A percentile compares a stretch with the other conserved stretches of the same genome.
phyloP scores from a whole-genome alignment of 2,888 invertebrate genomes.

The Habrosyne pyritoides region DNA sequence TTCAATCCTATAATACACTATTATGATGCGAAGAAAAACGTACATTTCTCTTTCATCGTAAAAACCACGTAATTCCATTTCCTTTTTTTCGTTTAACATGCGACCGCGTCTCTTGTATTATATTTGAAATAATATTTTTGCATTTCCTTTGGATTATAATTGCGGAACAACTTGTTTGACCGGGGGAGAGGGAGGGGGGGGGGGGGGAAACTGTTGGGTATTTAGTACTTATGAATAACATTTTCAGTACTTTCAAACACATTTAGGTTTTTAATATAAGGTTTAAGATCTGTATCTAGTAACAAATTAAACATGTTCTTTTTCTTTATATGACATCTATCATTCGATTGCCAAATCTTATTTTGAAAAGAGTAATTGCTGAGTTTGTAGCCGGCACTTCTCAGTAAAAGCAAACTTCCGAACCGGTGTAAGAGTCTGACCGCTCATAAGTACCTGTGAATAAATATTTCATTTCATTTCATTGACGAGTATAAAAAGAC shows the following conservation, averaged over 20 bases:
- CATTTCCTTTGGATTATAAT: constrained; percentile 38
- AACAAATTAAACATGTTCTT: not conserved
- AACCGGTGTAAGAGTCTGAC: too few species aligned
- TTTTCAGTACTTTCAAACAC: not conserved
- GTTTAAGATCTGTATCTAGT: not conserved
- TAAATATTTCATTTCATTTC: too few species aligned
- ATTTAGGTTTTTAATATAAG: not conserved
- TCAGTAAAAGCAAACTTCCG: too few species aligned
- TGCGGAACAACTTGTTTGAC: constrained; percentile 7
- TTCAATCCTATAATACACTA: not conserved
- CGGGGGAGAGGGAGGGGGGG: too few species aligned
- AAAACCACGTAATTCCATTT: constrained; percentile 38
- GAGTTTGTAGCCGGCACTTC: too few species aligned
- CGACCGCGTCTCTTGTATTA: constrained; percentile 30
- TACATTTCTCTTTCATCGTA: constrained; percentile 19
- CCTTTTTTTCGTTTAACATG: constrained; percentile 31
- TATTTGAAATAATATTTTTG: constrained; percentile 41
- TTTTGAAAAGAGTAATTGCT: too few species aligned
- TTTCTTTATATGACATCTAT: too few species aligned
- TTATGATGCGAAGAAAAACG: constrained; percentile 11
- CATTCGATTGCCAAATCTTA: too few species aligned
- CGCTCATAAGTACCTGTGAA: too few species aligned
- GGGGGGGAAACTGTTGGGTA: too few species aligned
- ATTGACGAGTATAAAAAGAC: too few species aligned
- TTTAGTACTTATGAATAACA: not conserved